A percentile compares a stretch with the other conserved stretches of the same genome.
Conservation (phyloP, 2,888 invertebrate genomes). For the Lamellibrachia columna region DNA sequence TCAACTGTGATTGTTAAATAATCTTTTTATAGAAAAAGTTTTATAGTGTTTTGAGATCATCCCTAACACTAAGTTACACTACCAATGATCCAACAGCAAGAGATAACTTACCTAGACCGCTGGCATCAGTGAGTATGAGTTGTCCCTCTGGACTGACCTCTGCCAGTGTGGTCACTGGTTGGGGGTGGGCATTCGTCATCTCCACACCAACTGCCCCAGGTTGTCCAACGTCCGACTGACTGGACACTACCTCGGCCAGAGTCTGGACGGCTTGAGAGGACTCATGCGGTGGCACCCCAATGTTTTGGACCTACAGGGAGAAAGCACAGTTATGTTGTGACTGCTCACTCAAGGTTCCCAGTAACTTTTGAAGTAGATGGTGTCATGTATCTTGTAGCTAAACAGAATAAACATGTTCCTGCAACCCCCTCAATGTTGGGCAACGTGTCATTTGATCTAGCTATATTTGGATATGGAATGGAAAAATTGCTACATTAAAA, state of each 20-base stretch:
- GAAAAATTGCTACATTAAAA: no score
- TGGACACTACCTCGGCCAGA: constrained; percentile 72
- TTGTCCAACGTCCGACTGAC: constrained; percentile 47
- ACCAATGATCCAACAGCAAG: background rate
- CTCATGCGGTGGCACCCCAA: constrained; percentile 44
- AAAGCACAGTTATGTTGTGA: background rate
- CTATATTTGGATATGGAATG: no score
- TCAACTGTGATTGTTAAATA: no score
- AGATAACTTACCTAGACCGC: background rate
- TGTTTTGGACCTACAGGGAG: background rate
- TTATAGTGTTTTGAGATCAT: no score
- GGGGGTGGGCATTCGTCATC: constrained; percentile 71
- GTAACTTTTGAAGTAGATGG: no score
- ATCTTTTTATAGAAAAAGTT: no score
- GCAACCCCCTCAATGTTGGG: no score
- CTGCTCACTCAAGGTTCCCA: background rate
- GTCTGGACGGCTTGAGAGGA: constrained; percentile 64
- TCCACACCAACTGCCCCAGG: constrained; percentile 78
- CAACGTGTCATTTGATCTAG: no score
- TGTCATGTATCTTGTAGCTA: no score
- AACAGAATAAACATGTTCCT: no score
- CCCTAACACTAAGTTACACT: background rate
- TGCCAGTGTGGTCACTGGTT: constrained; percentile 63
- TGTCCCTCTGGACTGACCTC: constrained; percentile 88
- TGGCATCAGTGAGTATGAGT: constrained; percentile 80